These are phyloP conservation scores for Astreopora myriophthalma DNA, from an alignment of 64 coral and sea anemone genomes.

Conservation along the genomic window DNA sequence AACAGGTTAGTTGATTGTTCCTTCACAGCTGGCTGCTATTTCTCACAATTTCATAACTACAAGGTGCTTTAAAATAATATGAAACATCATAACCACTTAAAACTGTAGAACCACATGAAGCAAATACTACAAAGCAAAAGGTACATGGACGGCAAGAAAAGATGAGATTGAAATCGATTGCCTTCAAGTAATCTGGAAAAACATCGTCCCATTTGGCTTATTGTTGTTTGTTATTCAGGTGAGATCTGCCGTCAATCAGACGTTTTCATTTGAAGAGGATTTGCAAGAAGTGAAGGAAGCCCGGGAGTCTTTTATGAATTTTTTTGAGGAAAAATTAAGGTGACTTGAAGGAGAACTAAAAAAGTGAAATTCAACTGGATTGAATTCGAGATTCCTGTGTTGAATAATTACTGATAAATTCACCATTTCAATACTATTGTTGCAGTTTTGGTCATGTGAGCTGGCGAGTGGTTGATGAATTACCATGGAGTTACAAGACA, in stretches of 20 bases:
- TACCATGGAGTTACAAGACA: slow-evolving; percentile 48
- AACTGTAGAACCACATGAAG: no score
- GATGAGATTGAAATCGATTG: no score
- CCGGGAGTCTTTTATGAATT: slow-evolving; percentile 20
- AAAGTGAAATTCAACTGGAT: background rate
- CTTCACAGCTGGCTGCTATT: no score
- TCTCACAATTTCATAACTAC: no score
- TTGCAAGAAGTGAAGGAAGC: slow-evolving; percentile 15
- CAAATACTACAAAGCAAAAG: no score
- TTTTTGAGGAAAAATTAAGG: slow-evolving; percentile 55
- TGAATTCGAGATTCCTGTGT: background rate
- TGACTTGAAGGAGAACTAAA: background rate
- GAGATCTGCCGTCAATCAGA: background rate
- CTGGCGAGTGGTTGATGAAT: slow-evolving; percentile 51
- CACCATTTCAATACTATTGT: background rate
- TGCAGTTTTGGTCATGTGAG: slow-evolving; percentile 2
- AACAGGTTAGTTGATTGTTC: slow-evolving; percentile 55
- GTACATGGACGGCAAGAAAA: no score
- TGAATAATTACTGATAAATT: no score
- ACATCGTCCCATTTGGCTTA: no score
- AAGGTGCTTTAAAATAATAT: no score
- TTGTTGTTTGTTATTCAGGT: background rate
- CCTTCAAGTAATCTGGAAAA: no score
- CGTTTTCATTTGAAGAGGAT: slow-evolving; percentile 28
- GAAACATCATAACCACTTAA: no score